Evolutionary conservation across 2,113 vertebrate genomes (phyloP).

Genomic region (Cyanistes caeruleus): DNA sequence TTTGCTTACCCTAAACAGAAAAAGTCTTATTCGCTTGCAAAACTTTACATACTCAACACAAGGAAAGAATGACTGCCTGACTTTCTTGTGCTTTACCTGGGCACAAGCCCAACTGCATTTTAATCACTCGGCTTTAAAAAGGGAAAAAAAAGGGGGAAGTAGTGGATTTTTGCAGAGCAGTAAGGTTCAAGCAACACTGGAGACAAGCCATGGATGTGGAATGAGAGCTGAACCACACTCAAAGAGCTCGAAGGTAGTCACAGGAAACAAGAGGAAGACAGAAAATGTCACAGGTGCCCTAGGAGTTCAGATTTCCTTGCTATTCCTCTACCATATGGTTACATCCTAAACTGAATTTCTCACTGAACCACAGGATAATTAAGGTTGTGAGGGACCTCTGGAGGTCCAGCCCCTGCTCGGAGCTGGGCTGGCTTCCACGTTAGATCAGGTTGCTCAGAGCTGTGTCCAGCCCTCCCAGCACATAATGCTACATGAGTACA

Average conservation of each 20-base stretch:
- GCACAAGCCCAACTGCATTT: conserved; percentile 13
- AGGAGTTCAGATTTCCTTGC: neutral
- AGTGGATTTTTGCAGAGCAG: neutral
- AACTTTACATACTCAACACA: neutral
- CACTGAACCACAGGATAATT: neutral
- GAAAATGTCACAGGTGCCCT: neutral
- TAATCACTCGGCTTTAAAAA: neutral
- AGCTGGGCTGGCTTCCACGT: neutral
- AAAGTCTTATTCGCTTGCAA: neutral
- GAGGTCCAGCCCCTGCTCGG: neutral
- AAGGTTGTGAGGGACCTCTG: neutral
- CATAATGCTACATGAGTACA: neutral
- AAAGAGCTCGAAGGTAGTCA: neutral
- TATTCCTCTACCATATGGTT: neutral
- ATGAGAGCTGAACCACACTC: neutral
- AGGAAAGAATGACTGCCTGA: conserved; percentile 1
- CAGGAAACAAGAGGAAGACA: neutral
- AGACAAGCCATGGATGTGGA: neutral
- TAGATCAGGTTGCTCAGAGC: neutral
- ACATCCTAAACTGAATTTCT: neutral
- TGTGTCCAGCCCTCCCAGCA: neutral
- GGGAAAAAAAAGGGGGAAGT: neutral
- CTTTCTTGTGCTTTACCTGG: conserved; percentile 15
- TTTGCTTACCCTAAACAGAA: conserved; percentile 47
- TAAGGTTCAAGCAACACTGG: neutral